phyloP scores from a whole-genome alignment of 64 coral and sea anemone genomes.

The Cladopsammia gracilis region DNA sequence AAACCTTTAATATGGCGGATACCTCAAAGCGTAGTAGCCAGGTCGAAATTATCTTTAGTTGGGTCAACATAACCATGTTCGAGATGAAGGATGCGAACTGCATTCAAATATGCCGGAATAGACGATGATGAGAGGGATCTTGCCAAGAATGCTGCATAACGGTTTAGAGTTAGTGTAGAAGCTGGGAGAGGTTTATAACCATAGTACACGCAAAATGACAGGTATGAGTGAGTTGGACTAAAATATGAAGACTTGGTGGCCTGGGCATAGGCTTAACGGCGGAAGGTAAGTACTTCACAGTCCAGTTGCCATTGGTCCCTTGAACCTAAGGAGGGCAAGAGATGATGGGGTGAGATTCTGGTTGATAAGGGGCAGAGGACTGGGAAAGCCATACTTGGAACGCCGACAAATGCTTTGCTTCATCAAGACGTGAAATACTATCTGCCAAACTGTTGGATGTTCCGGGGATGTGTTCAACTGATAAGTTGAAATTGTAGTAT shows the following conservation, averaged over 20 bases:
- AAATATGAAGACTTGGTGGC: neutral
- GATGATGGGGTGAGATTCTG: neutral
- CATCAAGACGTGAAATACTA: neutral
- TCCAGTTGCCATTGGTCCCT: neutral
- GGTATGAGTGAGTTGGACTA: neutral
- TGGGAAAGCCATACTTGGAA: slow-evolving; percentile 11
- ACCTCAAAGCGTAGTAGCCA: no score
- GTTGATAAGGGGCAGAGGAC: neutral
- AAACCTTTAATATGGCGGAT: no score
- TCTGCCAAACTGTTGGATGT: neutral
- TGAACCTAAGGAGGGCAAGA: slow-evolving; percentile 8
- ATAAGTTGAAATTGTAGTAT: no score
- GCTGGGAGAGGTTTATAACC: neutral
- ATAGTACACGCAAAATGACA: neutral
- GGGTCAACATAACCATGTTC: neutral
- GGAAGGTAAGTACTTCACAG: neutral
- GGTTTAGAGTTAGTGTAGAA: neutral
- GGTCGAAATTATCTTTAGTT: neutral
- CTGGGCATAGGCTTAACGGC: neutral
- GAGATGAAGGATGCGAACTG: neutral
- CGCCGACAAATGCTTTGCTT: neutral
- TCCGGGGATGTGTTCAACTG: no score
- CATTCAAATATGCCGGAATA: neutral
- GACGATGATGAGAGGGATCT: neutral
- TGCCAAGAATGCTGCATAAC: neutral